These are phyloP conservation scores for Andrena bucephala DNA, from an alignment of 2,888 invertebrate species.

Conservation along the genomic window DNA sequence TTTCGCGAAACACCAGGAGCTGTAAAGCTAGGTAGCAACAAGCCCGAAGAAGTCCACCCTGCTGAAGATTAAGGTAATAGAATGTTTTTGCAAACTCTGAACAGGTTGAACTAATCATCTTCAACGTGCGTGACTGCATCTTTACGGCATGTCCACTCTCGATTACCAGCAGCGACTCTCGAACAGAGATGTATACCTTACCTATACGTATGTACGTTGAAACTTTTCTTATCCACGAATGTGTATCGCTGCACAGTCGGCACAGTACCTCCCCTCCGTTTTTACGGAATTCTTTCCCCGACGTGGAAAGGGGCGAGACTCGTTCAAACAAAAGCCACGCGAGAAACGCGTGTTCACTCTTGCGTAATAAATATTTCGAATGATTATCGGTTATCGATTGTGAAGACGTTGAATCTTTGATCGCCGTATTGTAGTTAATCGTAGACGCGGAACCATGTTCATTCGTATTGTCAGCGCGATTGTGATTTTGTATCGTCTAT, in stretches of 20 bases:
- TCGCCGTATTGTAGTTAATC: conserved; percentile 50
- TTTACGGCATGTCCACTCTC: neutral
- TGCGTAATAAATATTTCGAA: neutral
- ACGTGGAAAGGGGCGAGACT: neutral
- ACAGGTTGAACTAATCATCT: neutral
- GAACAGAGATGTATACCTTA: neutral
- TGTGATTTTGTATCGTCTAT: conserved; percentile 76
- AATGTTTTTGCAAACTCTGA: conserved; percentile 29
- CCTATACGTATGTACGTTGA: neutral
- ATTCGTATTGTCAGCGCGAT: conserved; percentile 41
- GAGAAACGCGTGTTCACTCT: neutral
- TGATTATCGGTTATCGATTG: neutral
- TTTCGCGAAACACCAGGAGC: conserved; percentile 77
- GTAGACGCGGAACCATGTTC: conserved; percentile 25
- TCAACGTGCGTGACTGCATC: neutral
- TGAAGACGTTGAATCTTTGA: conserved; percentile 10
- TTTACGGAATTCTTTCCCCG: neutral
- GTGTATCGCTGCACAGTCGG: neutral
- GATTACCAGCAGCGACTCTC: neutral
- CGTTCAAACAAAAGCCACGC: neutral
- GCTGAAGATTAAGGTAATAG: conserved; percentile 2
- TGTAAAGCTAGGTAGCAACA: conserved; percentile 54
- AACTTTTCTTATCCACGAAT: neutral
- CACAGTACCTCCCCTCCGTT: neutral
- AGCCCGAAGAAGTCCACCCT: neutral